phyloP scores from a whole-genome alignment of 2,888 invertebrate species.

The Ornithoptera priamus region DNA sequence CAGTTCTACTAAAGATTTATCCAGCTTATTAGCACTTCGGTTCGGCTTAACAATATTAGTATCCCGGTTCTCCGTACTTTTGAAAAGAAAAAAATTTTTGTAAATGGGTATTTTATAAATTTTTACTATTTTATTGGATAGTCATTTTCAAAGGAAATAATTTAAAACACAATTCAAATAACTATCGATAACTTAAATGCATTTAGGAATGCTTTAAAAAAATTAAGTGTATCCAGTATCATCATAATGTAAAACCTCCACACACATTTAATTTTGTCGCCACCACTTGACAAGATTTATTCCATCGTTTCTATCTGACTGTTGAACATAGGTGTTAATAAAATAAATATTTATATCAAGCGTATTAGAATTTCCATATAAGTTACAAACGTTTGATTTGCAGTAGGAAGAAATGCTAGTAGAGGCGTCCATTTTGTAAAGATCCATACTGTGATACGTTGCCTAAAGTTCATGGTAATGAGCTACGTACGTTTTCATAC shows the following conservation, averaged over 20 bases:
- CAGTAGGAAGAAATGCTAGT: conserved; percentile 2
- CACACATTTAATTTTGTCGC: not conserved
- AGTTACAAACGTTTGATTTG: conserved; percentile 14
- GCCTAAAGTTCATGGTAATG: conserved; percentile 25
- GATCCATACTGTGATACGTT: conserved; percentile 20
- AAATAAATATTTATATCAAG: not conserved
- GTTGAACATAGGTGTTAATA: not conserved
- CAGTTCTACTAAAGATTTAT: too few species aligned
- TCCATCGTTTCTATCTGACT: not conserved
- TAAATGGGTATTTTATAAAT: too few species aligned
- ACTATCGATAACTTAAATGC: too few species aligned
- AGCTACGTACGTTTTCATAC: conserved; percentile 11
- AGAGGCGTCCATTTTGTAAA: conserved; percentile 18
- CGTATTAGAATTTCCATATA: conserved; percentile 2
- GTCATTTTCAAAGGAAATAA: too few species aligned
- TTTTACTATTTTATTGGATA: too few species aligned
- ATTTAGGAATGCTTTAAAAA: not conserved
- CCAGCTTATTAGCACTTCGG: too few species aligned
- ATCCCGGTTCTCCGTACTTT: too few species aligned
- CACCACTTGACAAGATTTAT: not conserved
- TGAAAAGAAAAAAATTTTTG: too few species aligned
- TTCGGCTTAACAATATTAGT: too few species aligned
- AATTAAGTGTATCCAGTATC: not conserved
- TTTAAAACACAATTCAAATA: too few species aligned
- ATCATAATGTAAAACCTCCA: not conserved